Evolutionary conservation across 2,888 invertebrate species (phyloP).

Genomic region (Folsomia manolachei): DNA sequence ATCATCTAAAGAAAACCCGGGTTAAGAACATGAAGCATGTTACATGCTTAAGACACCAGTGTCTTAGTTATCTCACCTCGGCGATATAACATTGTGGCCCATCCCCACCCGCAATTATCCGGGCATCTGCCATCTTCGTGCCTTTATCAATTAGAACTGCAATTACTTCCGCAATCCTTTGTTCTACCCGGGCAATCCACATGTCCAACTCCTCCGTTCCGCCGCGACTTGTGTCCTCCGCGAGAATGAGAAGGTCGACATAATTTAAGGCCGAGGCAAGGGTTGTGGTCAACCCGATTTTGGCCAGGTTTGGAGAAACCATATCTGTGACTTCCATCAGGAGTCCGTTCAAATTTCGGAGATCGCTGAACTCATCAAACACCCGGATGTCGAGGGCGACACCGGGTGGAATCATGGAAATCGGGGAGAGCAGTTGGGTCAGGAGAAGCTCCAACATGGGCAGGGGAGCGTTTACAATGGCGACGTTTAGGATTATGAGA

Average conservation of each 20-base stretch:
- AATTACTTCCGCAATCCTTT: slow-evolving; percentile 27
- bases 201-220: slow-evolving; percentile 30
- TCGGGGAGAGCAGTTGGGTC: slow-evolving; percentile 41
- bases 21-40: too few relatives aligned
- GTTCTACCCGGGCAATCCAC: slow-evolving; percentile 43
- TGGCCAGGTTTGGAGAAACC: slow-evolving; percentile 39
- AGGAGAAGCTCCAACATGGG: slow-evolving; percentile 35
- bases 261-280: slow-evolving; percentile 36
- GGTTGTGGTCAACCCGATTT: slow-evolving; percentile 27
- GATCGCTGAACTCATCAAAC: slow-evolving; percentile 36
- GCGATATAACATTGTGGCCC: slow-evolving; percentile 45
- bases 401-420: slow-evolving; percentile 38
- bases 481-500: slow-evolving; percentile 39
- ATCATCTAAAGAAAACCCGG: slow-evolving; percentile 41
- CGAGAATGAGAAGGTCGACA: slow-evolving; percentile 38
- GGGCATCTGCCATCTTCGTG: slow-evolving; percentile 30
- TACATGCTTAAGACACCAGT: too few relatives aligned
- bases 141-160: slow-evolving; percentile 24
- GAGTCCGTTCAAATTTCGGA: slow-evolving; percentile 37
- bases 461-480: slow-evolving; percentile 40
- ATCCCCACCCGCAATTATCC: slow-evolving; percentile 44
- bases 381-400: slow-evolving; percentile 38
- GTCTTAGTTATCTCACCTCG: slow-evolving; percentile 36
- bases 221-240: slow-evolving; percentile 40
- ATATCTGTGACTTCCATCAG: slow-evolving; percentile 45